Percentiles rank a stretch among this genome's conserved stretches.
These are phyloP conservation scores for Clytia hemisphaerica DNA, from an alignment of 30 jellyfish, hydroid and myxozoan genomes.

Conservation along the genomic window DNA sequence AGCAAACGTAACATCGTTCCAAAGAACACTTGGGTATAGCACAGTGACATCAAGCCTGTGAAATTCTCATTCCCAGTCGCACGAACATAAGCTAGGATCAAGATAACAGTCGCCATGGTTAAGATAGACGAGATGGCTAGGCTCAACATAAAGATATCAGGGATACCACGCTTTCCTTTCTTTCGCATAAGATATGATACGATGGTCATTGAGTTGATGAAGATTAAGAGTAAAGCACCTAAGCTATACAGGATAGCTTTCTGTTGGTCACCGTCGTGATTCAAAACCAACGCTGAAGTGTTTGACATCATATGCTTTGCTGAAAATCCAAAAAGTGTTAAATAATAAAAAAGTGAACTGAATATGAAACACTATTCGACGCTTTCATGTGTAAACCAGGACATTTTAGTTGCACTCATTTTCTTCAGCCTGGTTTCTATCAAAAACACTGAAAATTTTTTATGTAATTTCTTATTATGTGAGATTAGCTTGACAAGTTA, in stretches of 20 bases:
- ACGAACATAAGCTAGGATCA: slow-evolving; percentile 42
- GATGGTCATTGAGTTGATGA: slow-evolving; percentile 15
- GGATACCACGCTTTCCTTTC: slow-evolving; percentile 32
- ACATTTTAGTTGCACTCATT: too few relatives aligned
- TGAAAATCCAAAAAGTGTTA: too few relatives aligned
- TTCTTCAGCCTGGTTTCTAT: too few relatives aligned
- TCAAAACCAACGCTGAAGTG: too few relatives aligned
- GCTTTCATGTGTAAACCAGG: too few relatives aligned
- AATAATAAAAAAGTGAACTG: too few relatives aligned
- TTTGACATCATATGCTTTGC: too few relatives aligned
- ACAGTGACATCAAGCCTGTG: slow-evolving; percentile 7
- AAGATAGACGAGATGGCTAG: slow-evolving; percentile 45
- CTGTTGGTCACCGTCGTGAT: too few relatives aligned
- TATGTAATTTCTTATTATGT: too few relatives aligned
- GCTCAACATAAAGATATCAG: slow-evolving; percentile 40
- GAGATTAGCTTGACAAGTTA: too few relatives aligned
- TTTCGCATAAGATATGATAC: background rate
- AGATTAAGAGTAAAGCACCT: background rate
- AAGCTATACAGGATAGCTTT: slow-evolving; percentile 19
- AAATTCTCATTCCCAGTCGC: slow-evolving; percentile 35
- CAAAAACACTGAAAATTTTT: too few relatives aligned
- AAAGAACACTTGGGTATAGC: slow-evolving; percentile 50
- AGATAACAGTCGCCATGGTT: slow-evolving; percentile 49
- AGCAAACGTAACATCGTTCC: slow-evolving; percentile 76
- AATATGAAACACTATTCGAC: too few relatives aligned